These are phyloP conservation scores for Dugesia japonica DNA, from an alignment of 2,888 invertebrate genomes.

Conservation along the genomic window DNA sequence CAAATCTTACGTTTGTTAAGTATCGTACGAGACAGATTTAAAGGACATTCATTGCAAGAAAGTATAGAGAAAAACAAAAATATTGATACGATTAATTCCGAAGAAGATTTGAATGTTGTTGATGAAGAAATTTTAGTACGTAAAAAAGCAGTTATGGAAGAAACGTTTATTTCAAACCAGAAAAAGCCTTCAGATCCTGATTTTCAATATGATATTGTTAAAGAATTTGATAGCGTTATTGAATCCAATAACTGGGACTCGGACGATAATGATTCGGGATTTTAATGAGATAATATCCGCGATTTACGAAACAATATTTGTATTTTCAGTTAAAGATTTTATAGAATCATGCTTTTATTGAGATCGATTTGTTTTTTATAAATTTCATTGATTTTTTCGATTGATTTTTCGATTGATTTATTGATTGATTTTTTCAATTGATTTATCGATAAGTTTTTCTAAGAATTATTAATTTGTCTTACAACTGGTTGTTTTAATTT, in stretches of 20 bases:
- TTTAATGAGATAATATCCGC: not conserved
- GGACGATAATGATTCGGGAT: slow-evolving; percentile 35
- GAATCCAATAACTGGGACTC: slow-evolving; percentile 48
- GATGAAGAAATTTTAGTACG: slow-evolving; percentile 45
- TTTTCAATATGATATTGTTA: slow-evolving; percentile 50
- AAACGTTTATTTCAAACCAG: slow-evolving; percentile 47
- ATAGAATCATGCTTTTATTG: too few species aligned
- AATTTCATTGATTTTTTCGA: too few species aligned
- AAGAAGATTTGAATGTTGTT: slow-evolving; percentile 44
- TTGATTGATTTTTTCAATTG: too few species aligned
- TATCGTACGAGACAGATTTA: slow-evolving; percentile 48
- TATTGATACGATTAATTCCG: slow-evolving; percentile 33
- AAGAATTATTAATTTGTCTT: too few species aligned
- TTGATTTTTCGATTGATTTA: too few species aligned
- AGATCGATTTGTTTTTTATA: too few species aligned
- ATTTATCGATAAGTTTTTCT: too few species aligned
- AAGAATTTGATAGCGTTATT: slow-evolving; percentile 45
- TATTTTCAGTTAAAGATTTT: too few species aligned
- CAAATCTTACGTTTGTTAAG: slow-evolving; percentile 49
- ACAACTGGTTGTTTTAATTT: too few species aligned
- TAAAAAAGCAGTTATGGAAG: slow-evolving; percentile 51
- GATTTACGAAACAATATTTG: too few species aligned
- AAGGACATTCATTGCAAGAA: slow-evolving; percentile 45
- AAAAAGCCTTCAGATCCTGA: slow-evolving; percentile 48
- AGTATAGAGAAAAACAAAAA: slow-evolving; percentile 42